Evolutionary conservation across 1,140 invertebrate species (phyloP).

Genomic region (Leptinotarsa texana): DNA sequence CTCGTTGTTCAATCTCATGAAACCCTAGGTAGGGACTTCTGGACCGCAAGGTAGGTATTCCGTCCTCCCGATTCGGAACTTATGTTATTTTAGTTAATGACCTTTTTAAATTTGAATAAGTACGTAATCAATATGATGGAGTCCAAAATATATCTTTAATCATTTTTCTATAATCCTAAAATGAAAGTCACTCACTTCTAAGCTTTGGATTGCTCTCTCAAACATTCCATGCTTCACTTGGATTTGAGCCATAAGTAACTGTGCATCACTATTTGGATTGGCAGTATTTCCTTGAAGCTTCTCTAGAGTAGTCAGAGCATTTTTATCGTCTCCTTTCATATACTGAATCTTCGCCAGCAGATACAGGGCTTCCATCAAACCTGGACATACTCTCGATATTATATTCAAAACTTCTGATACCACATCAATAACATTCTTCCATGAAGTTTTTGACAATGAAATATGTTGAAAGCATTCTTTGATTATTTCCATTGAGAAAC

Average conservation of each 20-base stretch:
- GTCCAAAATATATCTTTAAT: no score
- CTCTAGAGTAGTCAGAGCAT: slow-evolving; percentile 68
- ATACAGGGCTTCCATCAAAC: slow-evolving; percentile 73
- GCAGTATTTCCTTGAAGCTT: slow-evolving; percentile 74
- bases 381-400: slow-evolving; percentile 80
- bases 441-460: slow-evolving; percentile 64
- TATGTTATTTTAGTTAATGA: no score
- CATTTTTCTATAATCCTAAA: no score
- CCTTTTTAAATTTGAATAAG: neutral
- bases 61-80: no score
- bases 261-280: slow-evolving; percentile 62
- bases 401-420: slow-evolving; percentile 65
- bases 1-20: no score
- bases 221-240: slow-evolving; percentile 74
- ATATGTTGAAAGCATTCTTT: slow-evolving; percentile 77
- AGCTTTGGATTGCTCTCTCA: slow-evolving; percentile 77
- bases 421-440: slow-evolving; percentile 51
- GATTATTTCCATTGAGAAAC: slow-evolving; percentile 81
- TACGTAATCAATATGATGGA: neutral
- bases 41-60: no score
- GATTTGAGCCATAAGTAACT: slow-evolving; percentile 88
- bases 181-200: slow-evolving; percentile 71
- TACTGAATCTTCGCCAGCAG: slow-evolving; percentile 81
- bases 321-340: slow-evolving; percentile 73
- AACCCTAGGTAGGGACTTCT: no score